Conservation (phyloP, 1,140 invertebrate species). For the Doryteuthis pealeii region DNA sequence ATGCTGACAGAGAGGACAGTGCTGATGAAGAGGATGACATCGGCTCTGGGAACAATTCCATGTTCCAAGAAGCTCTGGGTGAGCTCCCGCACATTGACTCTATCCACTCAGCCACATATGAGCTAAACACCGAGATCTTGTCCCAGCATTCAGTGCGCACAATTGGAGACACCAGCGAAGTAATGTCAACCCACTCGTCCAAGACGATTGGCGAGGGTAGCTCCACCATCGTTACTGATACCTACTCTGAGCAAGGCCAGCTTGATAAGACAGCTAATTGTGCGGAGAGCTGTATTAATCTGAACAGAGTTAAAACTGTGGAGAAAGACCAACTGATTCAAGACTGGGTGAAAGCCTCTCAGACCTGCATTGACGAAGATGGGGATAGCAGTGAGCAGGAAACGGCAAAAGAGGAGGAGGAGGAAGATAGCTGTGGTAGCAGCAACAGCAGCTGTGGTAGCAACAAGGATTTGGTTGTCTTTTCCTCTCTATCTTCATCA, state of each 20-base stretch:
- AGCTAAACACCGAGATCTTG: constrained; percentile 47
- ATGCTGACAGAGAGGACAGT: background rate
- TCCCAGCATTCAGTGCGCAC: constrained; percentile 53
- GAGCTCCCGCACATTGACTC: constrained; percentile 53
- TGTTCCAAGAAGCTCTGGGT: constrained; percentile 2
- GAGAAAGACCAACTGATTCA: constrained; percentile 34
- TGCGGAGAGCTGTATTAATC: constrained; percentile 22
- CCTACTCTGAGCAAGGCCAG: constrained; percentile 18
- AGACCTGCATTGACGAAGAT: constrained; percentile 21
- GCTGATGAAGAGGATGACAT: constrained; percentile 18
- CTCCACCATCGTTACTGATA: constrained; percentile 24
- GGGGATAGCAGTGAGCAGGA: background rate
- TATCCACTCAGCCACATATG: constrained; percentile 45
- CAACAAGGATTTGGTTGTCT: background rate
- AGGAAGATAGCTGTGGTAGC: background rate
- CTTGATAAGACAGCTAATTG: constrained; percentile 23
- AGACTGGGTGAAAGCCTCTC: constrained; percentile 32
- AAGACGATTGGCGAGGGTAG: constrained; percentile 42
- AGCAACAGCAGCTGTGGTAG: background rate
- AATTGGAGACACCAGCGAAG: constrained; percentile 41
- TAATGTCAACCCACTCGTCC: constrained; percentile 49
- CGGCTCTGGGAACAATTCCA: constrained; percentile 15
- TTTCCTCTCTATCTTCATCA: background rate
- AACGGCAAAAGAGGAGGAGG: background rate
- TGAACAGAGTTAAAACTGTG: constrained; percentile 28